Evolutionary conservation across 2,888 invertebrate genomes (phyloP).

Genomic region (Sepiola atlantica): DNA sequence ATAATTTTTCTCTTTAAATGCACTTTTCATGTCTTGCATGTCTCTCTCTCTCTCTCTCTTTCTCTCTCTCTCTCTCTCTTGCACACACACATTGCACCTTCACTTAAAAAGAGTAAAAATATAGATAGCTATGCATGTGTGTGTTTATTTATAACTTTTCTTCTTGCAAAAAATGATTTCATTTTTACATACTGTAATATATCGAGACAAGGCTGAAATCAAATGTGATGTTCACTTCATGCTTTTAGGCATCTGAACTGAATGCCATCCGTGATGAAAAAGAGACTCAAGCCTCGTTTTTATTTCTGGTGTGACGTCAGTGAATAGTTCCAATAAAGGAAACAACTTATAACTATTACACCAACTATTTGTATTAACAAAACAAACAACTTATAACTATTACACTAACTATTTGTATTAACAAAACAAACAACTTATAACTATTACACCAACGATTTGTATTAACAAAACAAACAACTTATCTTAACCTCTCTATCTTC

Average conservation of each 20-base stretch:
- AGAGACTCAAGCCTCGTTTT: too few species aligned
- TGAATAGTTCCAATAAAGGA: too few species aligned
- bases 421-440: background rate
- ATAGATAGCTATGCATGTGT: background rate
- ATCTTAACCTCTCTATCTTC: background rate
- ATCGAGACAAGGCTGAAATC: too few species aligned
- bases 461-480: background rate
- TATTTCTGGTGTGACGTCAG: too few species aligned
- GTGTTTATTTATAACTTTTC: background rate
- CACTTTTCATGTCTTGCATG: background rate
- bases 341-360: background rate
- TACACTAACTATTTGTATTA: background rate
- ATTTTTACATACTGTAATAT: background rate
- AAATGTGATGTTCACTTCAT: too few species aligned
- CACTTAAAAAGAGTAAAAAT: background rate
- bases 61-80: background rate
- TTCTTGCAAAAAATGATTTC: background rate
- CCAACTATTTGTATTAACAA: background rate
- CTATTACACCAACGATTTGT: background rate
- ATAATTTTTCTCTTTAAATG: background rate
- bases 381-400: background rate
- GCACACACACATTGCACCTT: too few species aligned
- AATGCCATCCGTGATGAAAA: too few species aligned
- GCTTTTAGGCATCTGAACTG: too few species aligned
- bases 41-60: background rate